phyloP scores from a whole-genome alignment of 2,888 invertebrate species.

The Agrilus cyanescens region DNA sequence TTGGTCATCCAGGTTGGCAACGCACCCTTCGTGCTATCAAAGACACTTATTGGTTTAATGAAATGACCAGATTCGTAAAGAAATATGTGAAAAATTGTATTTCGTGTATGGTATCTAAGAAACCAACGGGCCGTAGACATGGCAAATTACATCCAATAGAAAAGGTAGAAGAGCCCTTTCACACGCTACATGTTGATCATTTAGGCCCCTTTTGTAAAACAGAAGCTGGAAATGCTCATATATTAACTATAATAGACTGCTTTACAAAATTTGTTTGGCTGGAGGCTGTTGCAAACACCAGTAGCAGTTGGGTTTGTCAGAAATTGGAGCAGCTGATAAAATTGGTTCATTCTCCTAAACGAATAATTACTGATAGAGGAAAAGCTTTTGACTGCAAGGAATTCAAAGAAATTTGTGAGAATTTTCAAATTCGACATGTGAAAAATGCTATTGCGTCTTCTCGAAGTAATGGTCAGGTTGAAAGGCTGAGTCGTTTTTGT shows the following conservation, averaged over 20 bases:
- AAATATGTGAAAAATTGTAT: slow-evolving; percentile 19
- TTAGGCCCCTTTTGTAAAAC: slow-evolving; percentile 17
- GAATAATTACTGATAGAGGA: slow-evolving; percentile 6
- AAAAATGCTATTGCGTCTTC: slow-evolving; percentile 6
- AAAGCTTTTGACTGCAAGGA: slow-evolving; percentile 3
- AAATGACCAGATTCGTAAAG: slow-evolving; percentile 2
- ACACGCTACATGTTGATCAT: slow-evolving; percentile 19
- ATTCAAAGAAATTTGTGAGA: not conserved
- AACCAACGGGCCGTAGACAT: slow-evolving; percentile 7
- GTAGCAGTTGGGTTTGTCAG: slow-evolving; percentile 1
- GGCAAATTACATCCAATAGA: slow-evolving; percentile 3
- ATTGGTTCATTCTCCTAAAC: slow-evolving; percentile 7
- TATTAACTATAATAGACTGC: slow-evolving; percentile 16
- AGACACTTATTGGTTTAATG: slow-evolving; percentile 6
- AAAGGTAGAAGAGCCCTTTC: slow-evolving; percentile 18
- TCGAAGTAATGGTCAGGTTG: slow-evolving; percentile 16
- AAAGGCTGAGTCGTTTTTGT: slow-evolving; percentile 13
- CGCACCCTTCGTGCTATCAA: slow-evolving; percentile 13
- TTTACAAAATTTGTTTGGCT: slow-evolving; percentile 20
- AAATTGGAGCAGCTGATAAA: slow-evolving; percentile 8
- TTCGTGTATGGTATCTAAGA: slow-evolving; percentile 18
- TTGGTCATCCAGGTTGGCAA: slow-evolving; percentile 20
- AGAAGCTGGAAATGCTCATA: slow-evolving; percentile 11
- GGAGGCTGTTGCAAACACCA: slow-evolving; percentile 2
- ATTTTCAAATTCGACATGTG: not conserved